These are phyloP conservation scores for Netelia fuscicornis DNA, from an alignment of 2,888 invertebrate species.

Conservation along the genomic window DNA sequence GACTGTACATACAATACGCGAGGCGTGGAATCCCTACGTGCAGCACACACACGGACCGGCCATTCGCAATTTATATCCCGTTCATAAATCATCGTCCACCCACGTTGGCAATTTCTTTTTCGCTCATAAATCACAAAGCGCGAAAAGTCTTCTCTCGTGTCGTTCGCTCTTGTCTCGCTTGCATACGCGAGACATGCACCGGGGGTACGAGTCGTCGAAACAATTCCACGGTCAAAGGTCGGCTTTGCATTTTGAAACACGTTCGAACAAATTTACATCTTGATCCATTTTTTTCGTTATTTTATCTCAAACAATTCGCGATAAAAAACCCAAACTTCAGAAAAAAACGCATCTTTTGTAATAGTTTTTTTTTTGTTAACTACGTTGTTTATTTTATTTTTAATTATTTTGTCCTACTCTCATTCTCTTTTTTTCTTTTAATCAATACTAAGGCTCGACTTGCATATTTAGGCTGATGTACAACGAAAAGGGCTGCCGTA, in stretches of 20 bases:
- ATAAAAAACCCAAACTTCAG: not conserved
- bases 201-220: constrained; percentile 15
- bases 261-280: not conserved
- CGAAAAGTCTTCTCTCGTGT: constrained; percentile 53
- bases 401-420: too few relatives aligned
- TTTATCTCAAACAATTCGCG: not conserved
- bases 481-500: too few relatives aligned
- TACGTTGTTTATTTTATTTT: too few relatives aligned
- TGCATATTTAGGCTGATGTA: too few relatives aligned
- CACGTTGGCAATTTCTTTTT: constrained; percentile 79
- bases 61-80: constrained; percentile 78
- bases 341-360: too few relatives aligned
- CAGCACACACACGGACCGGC: constrained; percentile 55
- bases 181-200: constrained; percentile 9
- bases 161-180: constrained; percentile 24
- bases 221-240: constrained; percentile 3
- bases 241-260: not conserved
- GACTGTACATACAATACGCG: constrained; percentile 22
- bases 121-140: constrained; percentile 77
- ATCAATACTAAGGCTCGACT: too few relatives aligned
- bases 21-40: constrained; percentile 21
- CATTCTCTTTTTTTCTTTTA: too few relatives aligned
- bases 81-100: constrained; percentile 80
- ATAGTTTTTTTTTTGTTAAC: too few relatives aligned
- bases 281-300: not conserved